Conservation (phyloP, 2,888 invertebrate species). For the Netelia fuscicornis region DNA sequence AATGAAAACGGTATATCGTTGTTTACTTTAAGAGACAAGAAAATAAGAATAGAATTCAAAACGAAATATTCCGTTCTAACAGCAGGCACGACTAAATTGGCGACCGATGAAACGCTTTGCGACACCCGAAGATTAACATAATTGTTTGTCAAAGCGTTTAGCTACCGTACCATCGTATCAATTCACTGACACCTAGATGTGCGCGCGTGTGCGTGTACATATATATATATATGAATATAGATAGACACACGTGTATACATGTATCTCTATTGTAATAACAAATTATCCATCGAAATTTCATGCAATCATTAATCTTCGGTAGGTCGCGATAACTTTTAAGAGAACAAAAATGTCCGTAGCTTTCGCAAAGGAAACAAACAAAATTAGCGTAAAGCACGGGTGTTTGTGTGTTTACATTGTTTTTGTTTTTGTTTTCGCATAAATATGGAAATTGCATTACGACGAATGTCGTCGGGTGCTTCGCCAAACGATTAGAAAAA, state of each 20-base stretch:
- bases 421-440: background rate
- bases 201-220: too few relatives aligned
- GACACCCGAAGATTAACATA: background rate
- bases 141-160: slow-evolving; percentile 5
- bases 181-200: background rate
- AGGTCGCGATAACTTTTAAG: slow-evolving; percentile 16
- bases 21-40: slow-evolving; percentile 2
- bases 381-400: slow-evolving; percentile 7
- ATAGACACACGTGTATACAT: background rate
- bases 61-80: background rate
- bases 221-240: background rate
- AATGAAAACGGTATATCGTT: background rate
- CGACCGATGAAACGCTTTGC: slow-evolving; percentile 5
- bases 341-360: slow-evolving; percentile 32
- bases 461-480: slow-evolving; percentile 4
- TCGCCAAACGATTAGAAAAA: slow-evolving; percentile 21
- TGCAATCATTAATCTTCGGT: slow-evolving; percentile 27
- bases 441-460: background rate
- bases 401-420: background rate
- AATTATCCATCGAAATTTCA: slow-evolving; percentile 22
- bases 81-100: slow-evolving; percentile 19
- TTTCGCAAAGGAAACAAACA: slow-evolving; percentile 22
- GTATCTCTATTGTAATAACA: slow-evolving; percentile 13
- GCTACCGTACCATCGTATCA: slow-evolving; percentile 9
- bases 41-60: slow-evolving; percentile 12